Evolutionary conservation across 2,113 vertebrate species (phyloP).

Genomic region (Ochotona curzoniae): DNA sequence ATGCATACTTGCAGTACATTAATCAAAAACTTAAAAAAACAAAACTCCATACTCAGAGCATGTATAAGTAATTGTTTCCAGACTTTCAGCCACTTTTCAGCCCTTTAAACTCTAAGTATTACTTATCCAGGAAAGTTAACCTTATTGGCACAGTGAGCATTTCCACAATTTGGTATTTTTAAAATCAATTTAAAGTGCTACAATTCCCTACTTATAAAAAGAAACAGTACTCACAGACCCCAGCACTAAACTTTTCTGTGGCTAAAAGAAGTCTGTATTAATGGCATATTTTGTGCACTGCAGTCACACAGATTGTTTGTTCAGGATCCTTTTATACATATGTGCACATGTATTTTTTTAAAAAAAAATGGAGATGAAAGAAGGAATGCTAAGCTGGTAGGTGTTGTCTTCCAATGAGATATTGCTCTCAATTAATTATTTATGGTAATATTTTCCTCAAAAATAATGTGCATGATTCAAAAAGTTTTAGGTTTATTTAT

Average conservation of each 20-base stretch:
- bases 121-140: background rate
- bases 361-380: slow-evolving; percentile 20
- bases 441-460: slow-evolving; percentile 8
- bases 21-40: slow-evolving; percentile 58
- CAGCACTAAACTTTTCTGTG: slow-evolving; percentile 18
- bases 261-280: slow-evolving; percentile 32
- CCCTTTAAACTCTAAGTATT: slow-evolving; percentile 44
- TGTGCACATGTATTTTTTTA: background rate
- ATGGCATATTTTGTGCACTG: background rate
- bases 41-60: slow-evolving; percentile 17
- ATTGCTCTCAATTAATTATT: slow-evolving; percentile 22
- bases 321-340: slow-evolving; percentile 10
- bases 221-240: slow-evolving; percentile 6
- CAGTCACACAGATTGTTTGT: slow-evolving; percentile 4
- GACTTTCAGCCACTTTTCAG: background rate
- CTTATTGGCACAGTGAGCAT: slow-evolving; percentile 33
- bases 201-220: slow-evolving; percentile 33
- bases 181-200: slow-evolving; percentile 54
- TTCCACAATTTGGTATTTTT: slow-evolving; percentile 35
- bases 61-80: slow-evolving; percentile 42
- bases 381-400: slow-evolving; percentile 32
- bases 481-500: slow-evolving; percentile 38
- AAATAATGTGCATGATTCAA: slow-evolving; percentile 34
- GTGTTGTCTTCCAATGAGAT: background rate
- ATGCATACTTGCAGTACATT: slow-evolving; percentile 62